Conservation (phyloP, 2,113 vertebrate genomes). For the Hyaena hyaena region DNA sequence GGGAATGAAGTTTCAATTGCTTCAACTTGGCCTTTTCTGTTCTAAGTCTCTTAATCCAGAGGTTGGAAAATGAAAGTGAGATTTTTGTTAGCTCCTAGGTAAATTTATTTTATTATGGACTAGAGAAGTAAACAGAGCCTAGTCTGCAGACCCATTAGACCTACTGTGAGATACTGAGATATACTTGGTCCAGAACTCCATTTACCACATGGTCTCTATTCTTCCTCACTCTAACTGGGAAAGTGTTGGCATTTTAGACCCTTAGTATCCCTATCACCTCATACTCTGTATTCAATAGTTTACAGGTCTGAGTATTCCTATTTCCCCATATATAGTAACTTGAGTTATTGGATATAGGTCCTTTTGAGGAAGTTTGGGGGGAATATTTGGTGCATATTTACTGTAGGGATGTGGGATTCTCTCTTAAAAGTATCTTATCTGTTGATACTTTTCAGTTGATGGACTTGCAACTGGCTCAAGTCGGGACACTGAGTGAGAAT, state of each 20-base stretch:
- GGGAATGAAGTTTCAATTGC: background rate
- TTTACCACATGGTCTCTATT: background rate
- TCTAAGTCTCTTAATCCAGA: background rate
- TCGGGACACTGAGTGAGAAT: background rate
- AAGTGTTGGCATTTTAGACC: background rate
- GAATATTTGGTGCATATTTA: background rate
- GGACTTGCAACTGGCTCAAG: background rate
- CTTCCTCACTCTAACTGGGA: background rate
- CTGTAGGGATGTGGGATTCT: background rate
- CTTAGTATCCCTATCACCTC: background rate
- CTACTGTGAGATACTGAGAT: background rate
- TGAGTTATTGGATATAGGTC: background rate
- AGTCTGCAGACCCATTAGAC: background rate
- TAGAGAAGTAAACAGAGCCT: background rate
- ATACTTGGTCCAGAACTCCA: background rate
- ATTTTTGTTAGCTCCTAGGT: background rate
- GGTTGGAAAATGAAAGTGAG: background rate
- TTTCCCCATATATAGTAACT: background rate
- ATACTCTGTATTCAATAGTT: background rate
- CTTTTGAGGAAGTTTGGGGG: background rate
- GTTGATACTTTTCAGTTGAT: background rate
- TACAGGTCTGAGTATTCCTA: background rate
- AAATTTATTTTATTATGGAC: background rate
- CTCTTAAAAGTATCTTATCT: background rate
- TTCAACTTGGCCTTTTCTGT: constrained; percentile 16